Percentiles rank a stretch among this genome's conserved stretches.
These are phyloP conservation scores for Drosophila kokeensis DNA, from an alignment of 2,888 invertebrate genomes.

Conservation along the genomic window DNA sequence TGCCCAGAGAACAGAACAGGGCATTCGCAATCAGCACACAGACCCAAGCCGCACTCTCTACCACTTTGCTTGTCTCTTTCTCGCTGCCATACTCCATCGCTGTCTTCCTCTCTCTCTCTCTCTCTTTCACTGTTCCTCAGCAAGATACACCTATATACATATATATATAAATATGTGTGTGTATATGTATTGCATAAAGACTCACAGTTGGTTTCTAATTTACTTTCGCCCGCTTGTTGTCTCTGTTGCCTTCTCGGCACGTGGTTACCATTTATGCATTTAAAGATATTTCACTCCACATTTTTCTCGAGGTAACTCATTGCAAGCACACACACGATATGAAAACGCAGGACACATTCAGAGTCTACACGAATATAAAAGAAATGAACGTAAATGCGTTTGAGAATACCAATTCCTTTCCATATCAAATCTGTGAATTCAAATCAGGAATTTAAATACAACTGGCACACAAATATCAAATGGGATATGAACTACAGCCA, in stretches of 20 bases:
- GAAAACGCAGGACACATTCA: background rate
- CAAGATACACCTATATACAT: background rate
- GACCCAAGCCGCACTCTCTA: background rate
- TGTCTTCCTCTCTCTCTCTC: background rate
- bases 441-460: background rate
- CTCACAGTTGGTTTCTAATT: slow-evolving; percentile 63
- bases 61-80: background rate
- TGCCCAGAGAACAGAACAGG: slow-evolving; percentile 58
- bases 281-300: slow-evolving; percentile 11
- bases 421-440: background rate
- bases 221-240: slow-evolving; percentile 55
- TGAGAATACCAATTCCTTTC: background rate
- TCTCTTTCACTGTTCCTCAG: background rate
- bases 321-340: background rate
- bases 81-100: background rate
- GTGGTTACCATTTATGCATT: slow-evolving; percentile 14
- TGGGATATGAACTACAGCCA: background rate
- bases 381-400: background rate
- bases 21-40: slow-evolving; percentile 49
- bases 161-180: background rate
- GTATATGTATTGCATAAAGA: slow-evolving; percentile 15
- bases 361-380: background rate
- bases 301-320: background rate
- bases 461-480: background rate
- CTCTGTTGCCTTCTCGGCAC: slow-evolving; percentile 9